Percentiles rank a stretch among this genome's conserved stretches.
Evolutionary conservation across 35 echinoderm and acorn worm species (phyloP).

Genomic region (Diadema setosum): DNA sequence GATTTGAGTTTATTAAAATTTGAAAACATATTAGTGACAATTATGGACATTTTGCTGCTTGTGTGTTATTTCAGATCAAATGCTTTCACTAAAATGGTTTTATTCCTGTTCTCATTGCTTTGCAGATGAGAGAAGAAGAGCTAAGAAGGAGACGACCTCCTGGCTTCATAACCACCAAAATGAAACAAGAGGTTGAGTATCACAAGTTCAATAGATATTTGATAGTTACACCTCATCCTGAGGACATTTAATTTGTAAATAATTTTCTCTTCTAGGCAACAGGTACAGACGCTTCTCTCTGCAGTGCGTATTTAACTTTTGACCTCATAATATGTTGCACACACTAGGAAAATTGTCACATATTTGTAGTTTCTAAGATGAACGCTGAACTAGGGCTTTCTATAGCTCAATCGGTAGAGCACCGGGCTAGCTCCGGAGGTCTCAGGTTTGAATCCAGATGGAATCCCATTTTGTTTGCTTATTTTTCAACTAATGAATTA

Average conservation of each 20-base stretch:
- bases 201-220: too few species aligned
- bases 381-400: too few species aligned
- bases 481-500: too few species aligned
- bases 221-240: too few species aligned
- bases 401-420: too few species aligned
- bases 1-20: too few species aligned
- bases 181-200: conserved; percentile 82
- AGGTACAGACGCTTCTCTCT: not conserved
- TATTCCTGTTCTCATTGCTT: not conserved
- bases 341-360: not conserved
- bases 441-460: too few species aligned
- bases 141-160: conserved; percentile 69
- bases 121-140: conserved; percentile 73
- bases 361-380: too few species aligned
- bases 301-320: not conserved
- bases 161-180: conserved; percentile 69
- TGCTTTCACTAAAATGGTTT: not conserved
- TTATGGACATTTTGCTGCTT: too few species aligned
- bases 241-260: not conserved
- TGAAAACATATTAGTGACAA: too few species aligned
- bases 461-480: too few species aligned
- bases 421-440: too few species aligned
- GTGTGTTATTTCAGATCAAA: not conserved
- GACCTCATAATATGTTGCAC: not conserved
- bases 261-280: not conserved